phyloP scores from a whole-genome alignment of 2,797 vertebrate genomes.

The Darevskia nairensis region DNA sequence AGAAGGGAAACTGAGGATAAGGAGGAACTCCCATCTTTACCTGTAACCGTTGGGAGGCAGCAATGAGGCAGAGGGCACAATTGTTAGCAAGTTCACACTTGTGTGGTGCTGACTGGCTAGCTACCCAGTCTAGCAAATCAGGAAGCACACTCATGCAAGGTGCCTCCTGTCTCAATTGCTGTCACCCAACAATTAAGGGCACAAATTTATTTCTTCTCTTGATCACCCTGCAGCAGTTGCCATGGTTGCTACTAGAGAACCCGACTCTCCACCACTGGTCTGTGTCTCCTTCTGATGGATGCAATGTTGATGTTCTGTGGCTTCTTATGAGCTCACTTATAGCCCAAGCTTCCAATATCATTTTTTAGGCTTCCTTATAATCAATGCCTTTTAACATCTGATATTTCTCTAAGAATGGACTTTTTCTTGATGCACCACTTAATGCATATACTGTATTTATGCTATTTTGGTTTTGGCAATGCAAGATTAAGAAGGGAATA shows the following conservation, averaged over 20 bases:
- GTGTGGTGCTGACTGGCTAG: neutral
- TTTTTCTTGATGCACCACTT: neutral
- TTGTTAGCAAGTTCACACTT: neutral
- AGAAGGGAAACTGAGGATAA: neutral
- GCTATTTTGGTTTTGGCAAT: neutral
- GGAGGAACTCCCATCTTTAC: neutral
- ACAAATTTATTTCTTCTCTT: neutral
- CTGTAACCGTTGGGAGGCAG: neutral
- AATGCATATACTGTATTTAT: neutral
- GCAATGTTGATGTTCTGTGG: neutral
- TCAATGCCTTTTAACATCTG: neutral
- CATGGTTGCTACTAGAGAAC: neutral
- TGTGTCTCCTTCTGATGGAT: neutral
- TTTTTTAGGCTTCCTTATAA: neutral
- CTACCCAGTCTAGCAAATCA: neutral
- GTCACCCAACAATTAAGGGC: neutral
- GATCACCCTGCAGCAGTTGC: neutral
- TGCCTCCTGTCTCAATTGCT: neutral
- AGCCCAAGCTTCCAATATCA: neutral
- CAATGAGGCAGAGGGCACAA: neutral
- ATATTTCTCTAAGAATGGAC: neutral
- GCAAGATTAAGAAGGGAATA: neutral
- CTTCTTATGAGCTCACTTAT: neutral
- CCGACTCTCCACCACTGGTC: neutral
- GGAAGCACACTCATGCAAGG: neutral